Evolutionary conservation across 2,797 vertebrate species (phyloP).

Genomic region (Apogon hyalosoma): DNA sequence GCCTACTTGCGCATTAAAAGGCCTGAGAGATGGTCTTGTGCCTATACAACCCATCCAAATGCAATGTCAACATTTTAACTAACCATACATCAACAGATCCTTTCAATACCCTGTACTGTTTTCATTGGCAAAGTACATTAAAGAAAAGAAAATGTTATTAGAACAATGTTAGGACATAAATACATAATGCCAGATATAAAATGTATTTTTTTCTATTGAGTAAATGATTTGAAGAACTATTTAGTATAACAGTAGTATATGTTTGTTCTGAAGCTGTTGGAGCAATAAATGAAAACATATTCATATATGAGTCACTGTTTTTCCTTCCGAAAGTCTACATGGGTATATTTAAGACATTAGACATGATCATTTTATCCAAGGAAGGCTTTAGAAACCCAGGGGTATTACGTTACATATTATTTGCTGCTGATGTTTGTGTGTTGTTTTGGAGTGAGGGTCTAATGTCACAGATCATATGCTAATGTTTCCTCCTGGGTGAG

Average conservation of each 20-base stretch:
- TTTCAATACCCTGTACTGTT: slow-evolving; percentile 63
- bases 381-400: background rate
- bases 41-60: slow-evolving; percentile 77
- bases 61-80: slow-evolving; percentile 62
- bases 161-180: slow-evolving; percentile 55
- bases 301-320: slow-evolving; percentile 34
- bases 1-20: slow-evolving; percentile 58
- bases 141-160: slow-evolving; percentile 46
- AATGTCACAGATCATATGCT: too few relatives aligned
- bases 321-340: background rate
- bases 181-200: slow-evolving; percentile 63
- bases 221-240: slow-evolving; percentile 66
- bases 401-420: background rate
- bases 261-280: slow-evolving; percentile 73
- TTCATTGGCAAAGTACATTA: slow-evolving; percentile 63
- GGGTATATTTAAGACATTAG: background rate
- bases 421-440: too few relatives aligned
- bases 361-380: background rate
- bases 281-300: slow-evolving; percentile 78
- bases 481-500: too few relatives aligned
- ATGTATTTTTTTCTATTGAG: slow-evolving; percentile 68
- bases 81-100: slow-evolving; percentile 48
- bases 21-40: slow-evolving; percentile 70
- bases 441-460: too few relatives aligned
- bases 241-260: slow-evolving; percentile 65